Base-by-base conservation (phyloP, 2,113 vertebrate species). In the Rutilus rutilus region DNA sequence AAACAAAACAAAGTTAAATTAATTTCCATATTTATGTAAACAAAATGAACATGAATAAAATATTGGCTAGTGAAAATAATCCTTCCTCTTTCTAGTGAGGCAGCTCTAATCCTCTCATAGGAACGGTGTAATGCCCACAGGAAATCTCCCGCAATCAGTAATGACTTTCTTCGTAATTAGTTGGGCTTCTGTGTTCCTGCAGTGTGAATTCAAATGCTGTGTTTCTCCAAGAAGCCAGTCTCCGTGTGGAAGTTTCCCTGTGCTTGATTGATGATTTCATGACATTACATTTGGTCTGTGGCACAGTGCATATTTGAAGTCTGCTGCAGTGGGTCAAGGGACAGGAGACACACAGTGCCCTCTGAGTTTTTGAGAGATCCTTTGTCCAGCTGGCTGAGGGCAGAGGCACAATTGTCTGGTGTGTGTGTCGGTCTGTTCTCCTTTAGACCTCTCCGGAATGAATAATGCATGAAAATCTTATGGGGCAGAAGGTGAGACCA, bases 401-500 rank as follows among this genome's bases (percentile, higher is more conserved):
- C 71, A 65, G 33, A 79, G 88, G 71, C 71, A 73, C 75, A 81
- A 71, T 83, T 59, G 57, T 30, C 59, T 57, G 60, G 69, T 71
- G 78, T 69, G 78, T 85, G 76, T n/a, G 42, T 42, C 78, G 45
- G 45, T 39, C 27, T 78, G 71, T 60, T 54, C 36, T 78, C 65
- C 45, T 54, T 82, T 33, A 69, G 25, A 75, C 50, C 23, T 14
- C 39, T 60, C 10, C 65, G 39, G 30, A 74, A 86, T 88, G 78
- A 89, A 87, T 87, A 82, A 84, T 86, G 81, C 74, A 85, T 87
- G 67, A 76, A 84, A 74, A 52, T 80, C 87, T 87, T 83, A 80
- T 77, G 89, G 57, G 11, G 85, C 12, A 30, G 57, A n/a, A 57
- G 75, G 42, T 82, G 83, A 60, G 64, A 54, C 25, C 36, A 33